A percentile compares a stretch with the other conserved stretches of the same genome.
phyloP scores from a whole-genome alignment of 1,140 invertebrate species.

The Euwallacea fornicatus region DNA sequence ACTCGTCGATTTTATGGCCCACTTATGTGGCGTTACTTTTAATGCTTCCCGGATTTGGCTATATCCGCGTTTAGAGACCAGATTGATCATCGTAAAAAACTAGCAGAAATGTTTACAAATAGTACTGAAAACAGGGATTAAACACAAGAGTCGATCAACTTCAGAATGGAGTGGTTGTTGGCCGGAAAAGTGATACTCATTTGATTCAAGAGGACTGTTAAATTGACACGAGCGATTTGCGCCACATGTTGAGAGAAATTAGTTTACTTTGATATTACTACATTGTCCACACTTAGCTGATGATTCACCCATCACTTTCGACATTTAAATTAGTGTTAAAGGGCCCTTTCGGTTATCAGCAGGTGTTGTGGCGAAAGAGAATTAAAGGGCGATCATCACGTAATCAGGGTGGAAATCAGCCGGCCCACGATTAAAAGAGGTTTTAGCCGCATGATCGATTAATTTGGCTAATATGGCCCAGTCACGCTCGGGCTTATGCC shows the following conservation, averaged over 20 bases:
- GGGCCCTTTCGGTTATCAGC: constrained; percentile 2
- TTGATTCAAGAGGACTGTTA: constrained; percentile 26
- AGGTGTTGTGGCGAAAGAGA: constrained; percentile 23
- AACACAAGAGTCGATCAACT: constrained; percentile 16
- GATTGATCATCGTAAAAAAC: background rate
- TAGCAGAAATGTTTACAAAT: background rate
- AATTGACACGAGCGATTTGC: constrained; percentile 16
- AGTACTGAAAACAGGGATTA: no score
- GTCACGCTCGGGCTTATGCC: no score
- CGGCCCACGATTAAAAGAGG: constrained; percentile 18
- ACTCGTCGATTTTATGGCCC: no score
- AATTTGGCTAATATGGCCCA: background rate
- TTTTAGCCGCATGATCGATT: constrained; percentile 21
- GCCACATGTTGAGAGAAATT: constrained; percentile 16
- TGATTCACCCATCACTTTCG: constrained; percentile 12
- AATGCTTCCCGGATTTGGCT: no score
- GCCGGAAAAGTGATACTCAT: constrained; percentile 24
- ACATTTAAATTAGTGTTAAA: constrained; percentile 12
- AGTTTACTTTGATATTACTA: constrained; percentile 9
- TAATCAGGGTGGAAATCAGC: constrained; percentile 14
- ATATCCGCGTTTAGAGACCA: background rate
- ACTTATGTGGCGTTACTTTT: no score
- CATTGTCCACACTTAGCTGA: background rate
- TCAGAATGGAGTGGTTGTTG: constrained; percentile 27
- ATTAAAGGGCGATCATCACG: constrained; percentile 25